Base-by-base conservation (phyloP, 2,797 vertebrate genomes). In the Chrysocyon brachyurus region DNA sequence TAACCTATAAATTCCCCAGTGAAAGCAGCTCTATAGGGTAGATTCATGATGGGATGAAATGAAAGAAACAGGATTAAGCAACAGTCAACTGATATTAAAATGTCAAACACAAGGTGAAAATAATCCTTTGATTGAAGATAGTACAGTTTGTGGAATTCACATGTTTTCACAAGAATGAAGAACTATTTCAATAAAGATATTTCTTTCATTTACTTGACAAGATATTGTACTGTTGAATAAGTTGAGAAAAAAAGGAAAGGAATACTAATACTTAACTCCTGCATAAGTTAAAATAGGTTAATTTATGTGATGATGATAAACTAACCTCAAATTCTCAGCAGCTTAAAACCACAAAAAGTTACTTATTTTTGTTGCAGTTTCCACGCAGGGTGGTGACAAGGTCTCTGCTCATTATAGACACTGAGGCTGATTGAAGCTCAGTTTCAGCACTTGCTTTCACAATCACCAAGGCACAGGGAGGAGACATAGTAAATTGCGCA, bases 91-190 rank as follows among this genome's bases (percentile, higher is more conserved):
- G 79, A 84, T 91, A 89, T 82, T 49, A 96, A 94, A 97, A 85
- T 88, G 87, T 85, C 87, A 96, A 87, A 64, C 49, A 70, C 11
- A 90, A 87, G 26, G 28, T 87, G 52, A 94, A 85, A 93, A 95
- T 94, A 95, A 90, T 92, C 85, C 52, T 77, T 84, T 88, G 72
- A 90, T 57, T 90, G 78, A 91, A 90, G 63, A 87, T 52, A 87
- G 54, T 19, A 14, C 33, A 64, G 57, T 75, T 79, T 54, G 61
- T 96, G 57, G 46, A 90, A 82, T 87, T 90, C 94, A 93, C 52
- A 46, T 70, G 15, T 89, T 94, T 91, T 96, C 84, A 95, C 14
- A 94, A 95, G 52, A 52, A 95, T 90, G 26, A 88, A 87, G 16
- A 90, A 72, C 36, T 56, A 72, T 56, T 91, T 75, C 6, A 75